Base-by-base conservation (phyloP, 2,888 invertebrate species). In the Ypsolopha scabrella region DNA sequence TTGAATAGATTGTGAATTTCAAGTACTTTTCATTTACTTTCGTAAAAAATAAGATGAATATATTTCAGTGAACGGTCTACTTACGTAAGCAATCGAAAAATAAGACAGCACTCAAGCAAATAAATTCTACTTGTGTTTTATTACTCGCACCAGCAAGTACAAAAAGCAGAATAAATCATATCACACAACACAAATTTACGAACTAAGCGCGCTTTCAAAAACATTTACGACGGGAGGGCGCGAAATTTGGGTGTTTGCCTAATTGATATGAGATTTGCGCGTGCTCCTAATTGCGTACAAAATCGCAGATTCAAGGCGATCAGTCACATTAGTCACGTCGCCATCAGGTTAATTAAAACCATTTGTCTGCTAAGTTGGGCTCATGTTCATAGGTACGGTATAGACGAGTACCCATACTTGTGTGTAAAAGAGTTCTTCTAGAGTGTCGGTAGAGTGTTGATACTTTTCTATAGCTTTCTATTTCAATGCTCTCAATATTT, bases 201-300 rank as follows among this genome's bases (percentile, higher is more conserved):
- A 67, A 68, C 68, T 72, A 81, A 80, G 80, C 79, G 77, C 76
- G 64, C 68, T 65, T 81, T 79, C 83, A 80, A 83, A 85, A 85
- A 83, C 83, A 82, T 81, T 83, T 80, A 75, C 75, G 41, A 38
- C 75, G 76, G 80, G 33, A 38, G 76, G 76, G 80, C 79, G 80
- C 77, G 75, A 67, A 66, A 79, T 72, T 85, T 85, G 85, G 85
- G 82, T 67, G 74, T 63, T 65, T 83, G 83, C 83, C 86, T 86
- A 86, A 86, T 86, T 86, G 86, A 75, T 85, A 82, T 80, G 82
- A 81, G 79, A 86, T 85, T 83, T 85, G 81, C 81, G 81, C 85
- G 75, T 82, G 80, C 75, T 75, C 68, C 82, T 85, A 86, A 86
- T 86, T 81, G 82, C 81, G 74, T 68, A 64, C 76, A 77, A 81